phyloP scores from a whole-genome alignment of 2,888 invertebrate genomes.

The Acheta domesticus region DNA sequence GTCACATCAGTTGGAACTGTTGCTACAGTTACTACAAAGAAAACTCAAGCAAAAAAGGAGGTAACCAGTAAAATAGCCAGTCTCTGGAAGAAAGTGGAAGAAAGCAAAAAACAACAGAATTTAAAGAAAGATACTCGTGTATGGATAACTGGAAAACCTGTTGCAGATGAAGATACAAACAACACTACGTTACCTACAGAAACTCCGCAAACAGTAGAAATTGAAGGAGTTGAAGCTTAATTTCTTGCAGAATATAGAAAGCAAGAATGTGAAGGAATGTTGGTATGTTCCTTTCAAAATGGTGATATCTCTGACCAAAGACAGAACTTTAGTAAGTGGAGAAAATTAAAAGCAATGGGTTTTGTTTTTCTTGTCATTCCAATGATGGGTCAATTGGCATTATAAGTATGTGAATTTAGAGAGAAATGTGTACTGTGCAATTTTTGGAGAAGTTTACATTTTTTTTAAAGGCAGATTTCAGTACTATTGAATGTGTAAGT shows the following conservation, averaged over 20 bases:
- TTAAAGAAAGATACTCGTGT: conserved; percentile 59
- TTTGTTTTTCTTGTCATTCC: conserved; percentile 6
- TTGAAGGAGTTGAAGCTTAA: neutral
- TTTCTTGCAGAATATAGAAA: no score
- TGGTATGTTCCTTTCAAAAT: neutral
- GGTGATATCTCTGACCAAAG: conserved; percentile 1
- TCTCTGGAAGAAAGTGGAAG: conserved; percentile 75
- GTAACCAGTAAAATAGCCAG: conserved; percentile 76
- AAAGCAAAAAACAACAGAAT: conserved; percentile 56
- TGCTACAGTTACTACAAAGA: conserved; percentile 35
- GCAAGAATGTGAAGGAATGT: neutral
- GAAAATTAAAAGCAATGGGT: neutral
- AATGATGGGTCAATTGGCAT: neutral
- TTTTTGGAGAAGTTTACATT: conserved; percentile 18
- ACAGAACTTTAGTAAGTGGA: neutral
- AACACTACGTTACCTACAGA: no score
- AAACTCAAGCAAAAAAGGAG: conserved; percentile 54
- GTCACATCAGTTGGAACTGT: conserved; percentile 46
- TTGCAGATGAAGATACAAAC: neutral
- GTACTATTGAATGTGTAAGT: neutral
- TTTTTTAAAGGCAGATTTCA: neutral
- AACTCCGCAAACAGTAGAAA: conserved; percentile 19
- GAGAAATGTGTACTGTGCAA: conserved; percentile 2
- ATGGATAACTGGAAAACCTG: conserved; percentile 52
- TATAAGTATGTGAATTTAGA: neutral